phyloP scores from a whole-genome alignment of 2,888 invertebrate species.

The Trissolcus brochymenae region DNA sequence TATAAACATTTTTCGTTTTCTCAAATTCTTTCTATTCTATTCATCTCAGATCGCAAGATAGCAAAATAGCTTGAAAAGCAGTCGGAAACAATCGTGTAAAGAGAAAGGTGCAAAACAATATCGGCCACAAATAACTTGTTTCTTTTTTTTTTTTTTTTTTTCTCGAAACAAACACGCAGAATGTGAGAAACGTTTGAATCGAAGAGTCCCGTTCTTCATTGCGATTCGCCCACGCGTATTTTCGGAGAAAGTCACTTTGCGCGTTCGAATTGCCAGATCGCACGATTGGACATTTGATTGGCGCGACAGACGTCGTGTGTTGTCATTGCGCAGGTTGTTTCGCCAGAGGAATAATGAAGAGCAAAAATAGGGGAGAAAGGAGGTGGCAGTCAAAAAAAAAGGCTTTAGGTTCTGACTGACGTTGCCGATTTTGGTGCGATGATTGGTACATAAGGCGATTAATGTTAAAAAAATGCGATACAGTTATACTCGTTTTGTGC shows the following conservation, averaged over 20 bases:
- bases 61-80: not conserved
- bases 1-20: not conserved
- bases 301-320: conserved; percentile 25
- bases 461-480: conserved; percentile 34
- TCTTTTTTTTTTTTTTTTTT: conserved; percentile 22
- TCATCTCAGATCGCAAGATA: not conserved
- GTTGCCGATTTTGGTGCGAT: conserved; percentile 49
- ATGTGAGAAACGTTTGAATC: conserved; percentile 32
- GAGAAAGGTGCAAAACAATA: conserved; percentile 19
- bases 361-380: conserved; percentile 14
- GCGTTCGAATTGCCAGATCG: conserved; percentile 21
- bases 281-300: conserved; percentile 35
- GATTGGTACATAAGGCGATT: conserved; percentile 54
- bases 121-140: conserved; percentile 6
- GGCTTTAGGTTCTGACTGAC: conserved; percentile 15
- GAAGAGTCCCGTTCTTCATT: conserved; percentile 56
- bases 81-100: conserved; percentile 11
- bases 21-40: conserved; percentile 3
- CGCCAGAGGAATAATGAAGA: conserved; percentile 5
- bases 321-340: conserved; percentile 51
- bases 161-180: conserved; percentile 2
- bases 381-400: not conserved
- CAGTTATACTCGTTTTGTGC: conserved; percentile 51
- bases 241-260: conserved; percentile 59
- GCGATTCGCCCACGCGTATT: conserved; percentile 60